phyloP scores from a whole-genome alignment of 2,888 invertebrate genomes.

The Sesamia inferens region DNA sequence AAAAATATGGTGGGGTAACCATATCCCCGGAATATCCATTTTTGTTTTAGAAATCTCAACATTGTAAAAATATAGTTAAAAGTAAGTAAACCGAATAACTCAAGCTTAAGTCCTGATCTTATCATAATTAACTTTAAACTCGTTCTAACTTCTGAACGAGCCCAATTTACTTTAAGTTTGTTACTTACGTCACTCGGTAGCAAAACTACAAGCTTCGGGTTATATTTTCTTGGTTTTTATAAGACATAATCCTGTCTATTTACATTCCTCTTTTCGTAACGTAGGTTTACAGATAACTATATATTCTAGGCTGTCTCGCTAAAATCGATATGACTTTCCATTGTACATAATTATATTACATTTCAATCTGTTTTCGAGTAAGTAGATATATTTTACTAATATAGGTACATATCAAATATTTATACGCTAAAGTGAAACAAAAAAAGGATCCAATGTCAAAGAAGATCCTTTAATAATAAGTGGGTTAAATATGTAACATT shows the following conservation, averaged over 20 bases:
- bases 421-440: neutral
- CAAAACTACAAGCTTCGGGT: conserved; percentile 23
- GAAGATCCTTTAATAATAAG: neutral
- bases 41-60: neutral
- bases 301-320: neutral
- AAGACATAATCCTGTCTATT: neutral
- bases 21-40: too few relatives aligned
- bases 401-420: neutral
- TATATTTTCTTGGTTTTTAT: conserved; percentile 11
- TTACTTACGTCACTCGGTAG: conserved; percentile 16
- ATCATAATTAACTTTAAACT: conserved; percentile 46
- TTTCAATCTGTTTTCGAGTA: neutral
- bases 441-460: neutral
- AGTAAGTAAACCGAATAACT: conserved; percentile 26
- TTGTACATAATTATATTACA: neutral
- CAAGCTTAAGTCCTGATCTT: conserved; percentile 28
- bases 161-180: conserved; percentile 51
- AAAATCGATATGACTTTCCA: neutral
- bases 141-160: conserved; percentile 40
- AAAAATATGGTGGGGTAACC: too few relatives aligned
- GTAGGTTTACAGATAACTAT: neutral
- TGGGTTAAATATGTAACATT: neutral
- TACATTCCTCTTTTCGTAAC: neutral
- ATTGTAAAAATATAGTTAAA: neutral
- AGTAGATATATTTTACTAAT: neutral